These are phyloP conservation scores for Cinclus cinclus DNA, from an alignment of 2,113 vertebrate genomes.

Conservation along the genomic window DNA sequence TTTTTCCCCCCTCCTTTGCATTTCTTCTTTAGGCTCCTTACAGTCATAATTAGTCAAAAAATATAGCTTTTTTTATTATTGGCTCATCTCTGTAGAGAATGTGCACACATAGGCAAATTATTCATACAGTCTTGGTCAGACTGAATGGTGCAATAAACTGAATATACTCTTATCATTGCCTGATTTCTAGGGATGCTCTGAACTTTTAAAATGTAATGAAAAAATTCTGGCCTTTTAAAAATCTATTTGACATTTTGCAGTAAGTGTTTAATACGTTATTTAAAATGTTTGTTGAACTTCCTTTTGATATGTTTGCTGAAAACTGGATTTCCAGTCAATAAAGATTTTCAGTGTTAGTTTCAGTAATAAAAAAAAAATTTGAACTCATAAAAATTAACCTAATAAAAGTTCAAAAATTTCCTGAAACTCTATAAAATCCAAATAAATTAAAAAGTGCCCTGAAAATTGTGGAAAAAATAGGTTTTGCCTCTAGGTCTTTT, in stretches of 20 bases:
- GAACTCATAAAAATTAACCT: neutral
- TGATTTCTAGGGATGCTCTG: neutral
- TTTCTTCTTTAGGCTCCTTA: neutral
- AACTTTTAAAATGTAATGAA: neutral
- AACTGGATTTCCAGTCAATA: neutral
- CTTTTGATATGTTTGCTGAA: neutral
- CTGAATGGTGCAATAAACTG: neutral
- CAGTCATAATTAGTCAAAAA: neutral
- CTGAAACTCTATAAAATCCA: neutral
- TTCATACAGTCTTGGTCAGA: neutral
- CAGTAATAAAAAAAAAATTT: neutral
- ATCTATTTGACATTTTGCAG: constrained; percentile 16
- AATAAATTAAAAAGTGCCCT: neutral
- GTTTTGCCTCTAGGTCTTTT: neutral
- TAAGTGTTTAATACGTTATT: constrained; percentile 17
- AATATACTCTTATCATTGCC: neutral
- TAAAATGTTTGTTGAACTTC: constrained; percentile 9
- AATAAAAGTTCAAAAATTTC: neutral
- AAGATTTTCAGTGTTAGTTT: neutral
- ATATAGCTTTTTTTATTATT: neutral
- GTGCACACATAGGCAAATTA: neutral
- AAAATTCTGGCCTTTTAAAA: constrained; percentile 24
- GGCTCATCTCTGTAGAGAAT: neutral
- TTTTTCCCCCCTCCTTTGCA: neutral
- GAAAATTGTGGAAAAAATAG: neutral